Base-by-base conservation (phyloP, 2,888 invertebrate species). In the Drosophila emarginata region DNA sequence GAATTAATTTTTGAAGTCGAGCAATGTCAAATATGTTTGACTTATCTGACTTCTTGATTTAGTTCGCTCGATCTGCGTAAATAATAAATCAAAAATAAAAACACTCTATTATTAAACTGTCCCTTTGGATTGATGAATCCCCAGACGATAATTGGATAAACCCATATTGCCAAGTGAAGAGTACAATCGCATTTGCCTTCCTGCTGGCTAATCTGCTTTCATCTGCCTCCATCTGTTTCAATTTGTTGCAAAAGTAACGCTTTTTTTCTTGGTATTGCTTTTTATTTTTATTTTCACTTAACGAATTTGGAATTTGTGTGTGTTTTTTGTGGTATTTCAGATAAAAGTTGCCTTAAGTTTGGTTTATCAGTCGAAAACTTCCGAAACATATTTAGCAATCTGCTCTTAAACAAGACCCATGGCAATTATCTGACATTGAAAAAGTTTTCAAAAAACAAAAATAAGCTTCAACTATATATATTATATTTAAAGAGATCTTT, bases 321-420 rank as follows among this genome's bases (percentile, higher is more conserved):
- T 36, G 18, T 12, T n/a, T 18, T 21, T 32, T 7, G 11, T 28
- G 28, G 18, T 36, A 18, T 21, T 56, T 11, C 32, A 18, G 56
- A 32, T 36, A 36, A 3, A 36, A 36, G 56, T 7, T 12, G 18
- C 32, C 45, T 62, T 37, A 60, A 59, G 3, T 12, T 51, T 50
- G 36, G 40, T 50, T 77, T 77, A 78, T 77, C 77, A 72, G 59
- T 64, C 40, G 1, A 51, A 72, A 75, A 76, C 74, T 79, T 78
- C 67, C 65, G 64, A 79, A 72, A 66, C 45, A n/a, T 62, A 64
- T 76, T 79, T 58, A 56, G 74, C 57, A 78, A 74, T 45, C 45
- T 45, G 40, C 4, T 45, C 18, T 11, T n/a, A n/a, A n/a, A n/a
- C n/a, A n/a, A n/a, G 63, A 28, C 3, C 18, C 45, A 45, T 45